A percentile compares a stretch with the other conserved stretches of the same genome.
These are phyloP conservation scores for Trichopoda pennipes DNA, from an alignment of 2,888 invertebrate genomes.

Conservation along the genomic window DNA sequence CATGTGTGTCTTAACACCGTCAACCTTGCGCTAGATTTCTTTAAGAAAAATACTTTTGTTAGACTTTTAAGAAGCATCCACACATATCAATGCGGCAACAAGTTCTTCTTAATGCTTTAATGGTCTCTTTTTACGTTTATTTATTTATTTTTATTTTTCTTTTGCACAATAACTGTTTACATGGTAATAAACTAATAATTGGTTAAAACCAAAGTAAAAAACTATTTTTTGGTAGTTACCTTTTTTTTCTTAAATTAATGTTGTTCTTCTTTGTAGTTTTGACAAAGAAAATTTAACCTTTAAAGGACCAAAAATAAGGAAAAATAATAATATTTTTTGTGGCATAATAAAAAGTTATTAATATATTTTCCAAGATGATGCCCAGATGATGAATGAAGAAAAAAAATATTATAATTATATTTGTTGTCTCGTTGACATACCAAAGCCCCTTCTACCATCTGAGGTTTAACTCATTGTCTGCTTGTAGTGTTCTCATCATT, in stretches of 20 bases:
- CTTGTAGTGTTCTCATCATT: slow-evolving; percentile 53
- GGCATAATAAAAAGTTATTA: too few relatives aligned
- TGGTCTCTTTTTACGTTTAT: slow-evolving; percentile 12
- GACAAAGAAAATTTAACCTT: slow-evolving; percentile 49
- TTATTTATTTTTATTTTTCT: slow-evolving; percentile 30
- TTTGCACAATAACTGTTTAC: slow-evolving; percentile 58
- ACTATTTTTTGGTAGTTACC: slow-evolving; percentile 46
- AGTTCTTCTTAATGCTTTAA: slow-evolving; percentile 39
- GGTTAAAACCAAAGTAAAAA: slow-evolving; percentile 34
- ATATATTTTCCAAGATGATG: too few relatives aligned
- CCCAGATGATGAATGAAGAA: too few relatives aligned
- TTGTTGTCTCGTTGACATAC: not conserved
- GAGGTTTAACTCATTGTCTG: slow-evolving; percentile 44
- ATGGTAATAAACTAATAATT: slow-evolving; percentile 69
- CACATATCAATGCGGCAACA: slow-evolving; percentile 41
- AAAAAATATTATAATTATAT: too few relatives aligned
- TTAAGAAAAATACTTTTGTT: slow-evolving; percentile 44
- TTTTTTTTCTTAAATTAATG: slow-evolving; percentile 49
- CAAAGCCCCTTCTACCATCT: not conserved
- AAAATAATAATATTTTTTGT: too few relatives aligned
- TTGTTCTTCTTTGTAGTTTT: slow-evolving; percentile 6
- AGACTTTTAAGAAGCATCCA: slow-evolving; percentile 58
- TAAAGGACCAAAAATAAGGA: not conserved
- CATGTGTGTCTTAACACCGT: slow-evolving; percentile 56
- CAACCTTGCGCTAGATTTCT: slow-evolving; percentile 69